Base-by-base conservation (phyloP, 2,797 vertebrate species). In the Argyrosomus regius region DNA sequence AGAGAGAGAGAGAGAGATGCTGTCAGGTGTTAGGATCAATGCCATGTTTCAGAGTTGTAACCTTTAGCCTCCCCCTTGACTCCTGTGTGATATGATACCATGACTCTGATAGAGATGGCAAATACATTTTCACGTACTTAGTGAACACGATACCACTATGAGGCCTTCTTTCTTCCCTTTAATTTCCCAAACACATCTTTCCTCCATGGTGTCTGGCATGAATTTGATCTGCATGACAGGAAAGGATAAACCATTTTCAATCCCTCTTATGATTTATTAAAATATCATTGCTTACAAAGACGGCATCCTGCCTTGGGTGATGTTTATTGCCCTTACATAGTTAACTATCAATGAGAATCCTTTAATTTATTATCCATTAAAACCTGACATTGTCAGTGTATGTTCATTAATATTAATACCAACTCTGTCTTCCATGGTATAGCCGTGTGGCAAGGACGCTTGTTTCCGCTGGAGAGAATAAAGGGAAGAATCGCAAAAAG, bases 21-120 rank as follows among this genome's bases (percentile, higher is more conserved):
- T 93, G 92, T 95, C 93, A 96, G 93, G 94, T 95, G 92, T 94
- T 92, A 75, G 92, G 93, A 95, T 95, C 93, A 95, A 94, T 95
- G 93, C 92, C 85, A 89, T 95, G 93, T 92, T 94, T 94, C 88
- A 94, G 89, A 93, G 90, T 89, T 84, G 78, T 95, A 96, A 95
- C 95, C 94, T 95, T 96, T 95, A 94, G 88, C 94, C 94, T 93
- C 88, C 88, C 93, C 91, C 93, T 90, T 95, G 92, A 93, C 94
- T 94, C 88, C 63, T 43, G 72, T 80, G 95, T 87, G 91, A 94
- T 93, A 89, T 81, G 92, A 95, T 93, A 95, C 94, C 92, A 93
- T 83, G 88, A 84, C 90, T 92, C 86, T 92, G 90, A 93, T 80
- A 91, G 90, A 92, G 89, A 94, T 84, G 81, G 85, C 92, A 95